phyloP scores from a whole-genome alignment of 2,797 vertebrate genomes.

The Halcyon badia region DNA sequence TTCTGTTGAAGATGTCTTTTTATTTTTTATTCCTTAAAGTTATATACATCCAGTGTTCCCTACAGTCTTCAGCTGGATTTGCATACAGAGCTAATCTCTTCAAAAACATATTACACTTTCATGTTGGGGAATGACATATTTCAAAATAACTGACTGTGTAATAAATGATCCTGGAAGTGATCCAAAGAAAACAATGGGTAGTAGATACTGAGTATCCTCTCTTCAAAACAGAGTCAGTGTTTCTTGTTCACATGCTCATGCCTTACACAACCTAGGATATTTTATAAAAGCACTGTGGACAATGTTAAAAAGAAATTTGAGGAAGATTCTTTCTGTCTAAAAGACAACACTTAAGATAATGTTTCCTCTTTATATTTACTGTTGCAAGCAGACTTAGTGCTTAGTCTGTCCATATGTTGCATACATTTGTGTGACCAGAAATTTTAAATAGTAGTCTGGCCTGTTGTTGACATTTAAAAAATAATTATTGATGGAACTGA shows the following conservation, averaged over 20 bases:
- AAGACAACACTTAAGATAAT: background rate
- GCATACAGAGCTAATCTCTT: background rate
- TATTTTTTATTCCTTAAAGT: background rate
- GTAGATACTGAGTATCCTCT: background rate
- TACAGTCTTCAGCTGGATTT: background rate
- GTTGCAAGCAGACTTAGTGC: background rate
- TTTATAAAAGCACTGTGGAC: background rate
- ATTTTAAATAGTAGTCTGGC: background rate
- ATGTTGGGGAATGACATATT: background rate
- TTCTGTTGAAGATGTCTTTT: background rate
- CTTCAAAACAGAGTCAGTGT: background rate
- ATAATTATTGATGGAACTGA: background rate
- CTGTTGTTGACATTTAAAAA: background rate
- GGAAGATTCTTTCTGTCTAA: background rate
- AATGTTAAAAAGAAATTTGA: background rate
- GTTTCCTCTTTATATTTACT: background rate
- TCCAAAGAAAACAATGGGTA: background rate
- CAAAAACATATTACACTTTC: background rate
- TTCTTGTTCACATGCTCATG: background rate
- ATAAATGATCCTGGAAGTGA: background rate
- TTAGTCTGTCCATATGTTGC: background rate
- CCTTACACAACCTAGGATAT: background rate
- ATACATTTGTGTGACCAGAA: background rate
- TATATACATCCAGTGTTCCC: background rate
- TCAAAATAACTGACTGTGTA: background rate